These are phyloP conservation scores for Protonibea diacanthus DNA, from an alignment of 2,797 vertebrate species.

Conservation along the genomic window DNA sequence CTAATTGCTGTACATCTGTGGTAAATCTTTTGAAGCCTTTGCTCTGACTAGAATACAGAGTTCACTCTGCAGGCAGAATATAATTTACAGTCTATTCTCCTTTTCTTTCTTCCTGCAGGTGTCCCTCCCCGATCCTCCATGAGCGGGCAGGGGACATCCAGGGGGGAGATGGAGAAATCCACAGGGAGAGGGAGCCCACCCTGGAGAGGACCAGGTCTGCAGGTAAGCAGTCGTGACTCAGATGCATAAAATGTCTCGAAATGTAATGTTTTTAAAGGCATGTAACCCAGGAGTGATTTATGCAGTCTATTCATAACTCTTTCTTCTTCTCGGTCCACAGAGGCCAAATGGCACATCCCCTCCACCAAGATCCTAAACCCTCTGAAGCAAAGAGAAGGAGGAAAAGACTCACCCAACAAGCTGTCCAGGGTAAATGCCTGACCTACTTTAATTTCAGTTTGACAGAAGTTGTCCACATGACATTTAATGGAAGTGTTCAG, in stretches of 20 bases:
- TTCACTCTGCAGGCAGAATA: slow-evolving; percentile 34
- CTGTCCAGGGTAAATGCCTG: slow-evolving; percentile 90
- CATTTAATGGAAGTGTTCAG: slow-evolving; percentile 20
- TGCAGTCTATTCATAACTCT: not conserved
- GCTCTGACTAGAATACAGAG: slow-evolving; percentile 40
- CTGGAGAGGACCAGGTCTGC: slow-evolving; percentile 89
- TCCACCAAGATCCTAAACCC: slow-evolving; percentile 93
- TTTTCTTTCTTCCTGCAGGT: slow-evolving; percentile 79
- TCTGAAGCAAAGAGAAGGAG: slow-evolving; percentile 92
- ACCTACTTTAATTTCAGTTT: slow-evolving; percentile 22
- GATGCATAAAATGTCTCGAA: not conserved
- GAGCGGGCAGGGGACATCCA: slow-evolving; percentile 87
- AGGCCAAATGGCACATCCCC: slow-evolving; percentile 94
- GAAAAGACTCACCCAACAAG: slow-evolving; percentile 94
- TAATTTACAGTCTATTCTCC: slow-evolving; percentile 22
- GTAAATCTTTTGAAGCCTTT: slow-evolving; percentile 54
- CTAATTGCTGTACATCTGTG: slow-evolving; percentile 66
- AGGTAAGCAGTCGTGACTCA: slow-evolving; percentile 67
- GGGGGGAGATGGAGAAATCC: slow-evolving; percentile 87
- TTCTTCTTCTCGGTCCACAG: slow-evolving; percentile 77
- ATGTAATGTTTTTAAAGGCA: not conserved
- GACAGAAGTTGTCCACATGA: slow-evolving; percentile 16
- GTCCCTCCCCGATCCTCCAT: slow-evolving; percentile 92
- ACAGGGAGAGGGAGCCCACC: slow-evolving; percentile 90
- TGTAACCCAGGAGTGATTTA: not conserved